Conservation (phyloP, 1,140 invertebrate species). For the Mercenaria mercenaria region DNA sequence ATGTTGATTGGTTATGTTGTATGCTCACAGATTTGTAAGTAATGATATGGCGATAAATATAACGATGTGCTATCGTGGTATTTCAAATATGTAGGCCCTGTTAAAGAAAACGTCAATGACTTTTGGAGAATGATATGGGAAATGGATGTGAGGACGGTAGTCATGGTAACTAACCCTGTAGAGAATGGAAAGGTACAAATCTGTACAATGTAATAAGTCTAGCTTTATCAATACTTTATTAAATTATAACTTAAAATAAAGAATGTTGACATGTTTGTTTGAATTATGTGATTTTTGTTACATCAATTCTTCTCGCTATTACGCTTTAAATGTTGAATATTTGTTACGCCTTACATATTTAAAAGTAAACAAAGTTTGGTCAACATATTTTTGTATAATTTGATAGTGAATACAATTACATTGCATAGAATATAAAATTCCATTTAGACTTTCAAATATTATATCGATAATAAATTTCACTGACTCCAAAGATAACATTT, state of each 20-base stretch:
- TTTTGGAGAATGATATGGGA: conserved; percentile 42
- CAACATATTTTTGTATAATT: no score
- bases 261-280: not conserved
- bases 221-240: not conserved
- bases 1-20: no score
- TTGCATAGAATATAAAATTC: not conserved
- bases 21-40: no score
- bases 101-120: not conserved
- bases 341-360: no score
- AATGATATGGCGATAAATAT: no score
- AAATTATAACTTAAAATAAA: not conserved
- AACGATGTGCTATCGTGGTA: no score
- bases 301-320: no score
- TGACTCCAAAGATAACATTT: not conserved
- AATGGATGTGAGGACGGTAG: not conserved
- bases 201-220: not conserved
- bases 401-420: not conserved
- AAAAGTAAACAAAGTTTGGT: no score
- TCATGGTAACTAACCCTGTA: not conserved
- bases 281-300: not conserved
- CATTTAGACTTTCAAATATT: not conserved
- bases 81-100: not conserved
- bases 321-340: no score
- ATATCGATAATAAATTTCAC: not conserved
- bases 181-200: not conserved